These are phyloP conservation scores for Zaprionus obscuricornis DNA, from an alignment of 2,888 invertebrate genomes.

Conservation along the genomic window DNA sequence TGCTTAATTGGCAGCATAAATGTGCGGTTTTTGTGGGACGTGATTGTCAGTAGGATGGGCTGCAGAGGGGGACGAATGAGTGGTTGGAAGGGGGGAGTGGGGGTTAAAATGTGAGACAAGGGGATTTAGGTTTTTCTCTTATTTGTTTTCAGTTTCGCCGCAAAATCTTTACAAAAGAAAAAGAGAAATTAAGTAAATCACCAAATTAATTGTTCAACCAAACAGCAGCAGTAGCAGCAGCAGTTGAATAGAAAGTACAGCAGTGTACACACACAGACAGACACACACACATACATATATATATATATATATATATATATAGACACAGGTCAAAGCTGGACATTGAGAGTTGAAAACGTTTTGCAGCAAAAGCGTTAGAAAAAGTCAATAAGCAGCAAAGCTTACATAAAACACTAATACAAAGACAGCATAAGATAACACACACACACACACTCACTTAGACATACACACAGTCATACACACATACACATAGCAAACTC, in stretches of 20 bases:
- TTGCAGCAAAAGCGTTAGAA: conserved; percentile 9
- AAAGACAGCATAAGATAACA: conserved; percentile 1
- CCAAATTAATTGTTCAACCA: conserved; percentile 55
- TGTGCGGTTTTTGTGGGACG: too few relatives aligned
- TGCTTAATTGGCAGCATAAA: conserved; percentile 28
- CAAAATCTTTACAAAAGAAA: conserved; percentile 36
- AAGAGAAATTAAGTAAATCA: conserved; percentile 61
- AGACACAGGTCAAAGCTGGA: conserved; percentile 27
- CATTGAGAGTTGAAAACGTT: too few relatives aligned
- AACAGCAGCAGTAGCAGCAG: conserved; percentile 5
- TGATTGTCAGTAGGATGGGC: too few relatives aligned
- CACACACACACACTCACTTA: conserved; percentile 8
- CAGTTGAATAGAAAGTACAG: background rate
- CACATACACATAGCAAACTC: background rate
- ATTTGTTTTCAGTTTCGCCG: conserved; percentile 5
- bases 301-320: background rate
- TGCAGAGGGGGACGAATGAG: too few relatives aligned
- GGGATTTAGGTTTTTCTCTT: background rate
- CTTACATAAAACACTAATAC: conserved; percentile 9
- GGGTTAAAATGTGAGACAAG: too few relatives aligned
- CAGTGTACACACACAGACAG: background rate
- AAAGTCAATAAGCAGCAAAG: conserved; percentile 25
- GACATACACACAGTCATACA: conserved; percentile 2
- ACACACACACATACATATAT: too few relatives aligned
- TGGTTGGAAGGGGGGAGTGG: too few relatives aligned